Percentiles rank a stretch among this genome's conserved stretches.
These are phyloP conservation scores for Tholera decimalis DNA, from an alignment of 2,888 invertebrate genomes.

Conservation along the genomic window DNA sequence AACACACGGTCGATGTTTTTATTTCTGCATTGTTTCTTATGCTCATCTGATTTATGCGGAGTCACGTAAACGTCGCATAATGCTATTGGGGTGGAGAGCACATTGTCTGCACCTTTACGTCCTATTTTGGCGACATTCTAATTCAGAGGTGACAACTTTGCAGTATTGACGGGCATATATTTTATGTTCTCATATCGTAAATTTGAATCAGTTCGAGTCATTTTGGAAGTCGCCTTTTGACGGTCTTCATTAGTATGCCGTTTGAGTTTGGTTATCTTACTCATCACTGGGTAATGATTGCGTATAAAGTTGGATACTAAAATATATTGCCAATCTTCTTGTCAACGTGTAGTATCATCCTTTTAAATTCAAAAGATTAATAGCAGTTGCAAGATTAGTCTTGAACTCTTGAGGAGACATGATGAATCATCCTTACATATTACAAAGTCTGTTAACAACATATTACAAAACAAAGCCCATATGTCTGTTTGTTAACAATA, in stretches of 20 bases:
- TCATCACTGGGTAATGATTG: conserved; percentile 18
- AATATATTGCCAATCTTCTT: neutral
- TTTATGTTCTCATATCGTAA: conserved; percentile 30
- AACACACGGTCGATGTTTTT: conserved; percentile 54
- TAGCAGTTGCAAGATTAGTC: neutral
- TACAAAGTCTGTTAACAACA: too few relatives aligned
- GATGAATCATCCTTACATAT: conserved; percentile 2
- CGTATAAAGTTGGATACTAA: neutral
- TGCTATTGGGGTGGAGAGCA: conserved; percentile 65
- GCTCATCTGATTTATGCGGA: conserved; percentile 77
- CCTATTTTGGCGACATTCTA: conserved; percentile 57
- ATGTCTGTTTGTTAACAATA: too few relatives aligned
- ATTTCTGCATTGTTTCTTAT: conserved; percentile 63
- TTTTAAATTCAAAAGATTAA: neutral
- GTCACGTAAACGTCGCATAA: conserved; percentile 78
- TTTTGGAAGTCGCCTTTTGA: conserved; percentile 36
- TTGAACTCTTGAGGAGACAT: neutral
- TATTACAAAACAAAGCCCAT: too few relatives aligned
- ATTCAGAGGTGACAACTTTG: conserved; percentile 57
- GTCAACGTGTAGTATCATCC: too few relatives aligned
- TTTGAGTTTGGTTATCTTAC: conserved; percentile 13
- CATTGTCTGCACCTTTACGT: conserved; percentile 52
- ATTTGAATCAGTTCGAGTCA: conserved; percentile 41
- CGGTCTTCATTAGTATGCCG: conserved; percentile 31
- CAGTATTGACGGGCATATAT: conserved; percentile 44